A percentile compares a stretch with the other conserved stretches of the same genome.
Conservation (phyloP, 2,113 vertebrate genomes). For the Peromyscus californicus region DNA sequence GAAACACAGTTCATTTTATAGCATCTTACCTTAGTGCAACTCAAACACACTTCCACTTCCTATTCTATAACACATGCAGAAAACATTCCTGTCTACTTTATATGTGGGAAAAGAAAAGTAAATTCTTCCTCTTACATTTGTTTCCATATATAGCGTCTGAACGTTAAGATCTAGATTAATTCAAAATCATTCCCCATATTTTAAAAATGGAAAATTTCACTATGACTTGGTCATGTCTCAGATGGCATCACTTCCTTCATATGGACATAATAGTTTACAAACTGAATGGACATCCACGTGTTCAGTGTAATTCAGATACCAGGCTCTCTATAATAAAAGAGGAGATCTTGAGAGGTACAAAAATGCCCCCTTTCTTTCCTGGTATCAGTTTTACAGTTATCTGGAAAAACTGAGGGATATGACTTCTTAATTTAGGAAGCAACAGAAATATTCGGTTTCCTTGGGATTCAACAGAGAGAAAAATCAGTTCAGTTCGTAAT, state of each 20-base stretch:
- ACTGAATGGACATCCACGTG: background rate
- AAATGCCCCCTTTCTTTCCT: background rate
- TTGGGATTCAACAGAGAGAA: slow-evolving; percentile 41
- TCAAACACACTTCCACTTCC: background rate
- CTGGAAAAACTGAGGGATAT: background rate
- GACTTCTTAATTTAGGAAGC: background rate
- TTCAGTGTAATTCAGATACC: background rate
- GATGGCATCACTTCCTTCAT: background rate
- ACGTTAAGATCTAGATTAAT: background rate
- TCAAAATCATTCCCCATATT: background rate
- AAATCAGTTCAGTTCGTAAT: slow-evolving; percentile 1
- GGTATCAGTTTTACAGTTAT: background rate
- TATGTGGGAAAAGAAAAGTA: background rate
- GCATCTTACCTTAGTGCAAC: background rate
- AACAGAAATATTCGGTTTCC: background rate
- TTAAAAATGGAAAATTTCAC: background rate
- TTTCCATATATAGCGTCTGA: background rate
- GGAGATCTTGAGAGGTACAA: background rate
- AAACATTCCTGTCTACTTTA: background rate
- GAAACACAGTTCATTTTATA: background rate
- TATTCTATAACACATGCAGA: background rate
- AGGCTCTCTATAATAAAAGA: background rate
- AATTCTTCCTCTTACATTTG: background rate
- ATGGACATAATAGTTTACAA: background rate
- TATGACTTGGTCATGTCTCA: background rate